These are phyloP conservation scores for Stomorhina lunata DNA, from an alignment of 2,888 invertebrate genomes.

Conservation along the genomic window DNA sequence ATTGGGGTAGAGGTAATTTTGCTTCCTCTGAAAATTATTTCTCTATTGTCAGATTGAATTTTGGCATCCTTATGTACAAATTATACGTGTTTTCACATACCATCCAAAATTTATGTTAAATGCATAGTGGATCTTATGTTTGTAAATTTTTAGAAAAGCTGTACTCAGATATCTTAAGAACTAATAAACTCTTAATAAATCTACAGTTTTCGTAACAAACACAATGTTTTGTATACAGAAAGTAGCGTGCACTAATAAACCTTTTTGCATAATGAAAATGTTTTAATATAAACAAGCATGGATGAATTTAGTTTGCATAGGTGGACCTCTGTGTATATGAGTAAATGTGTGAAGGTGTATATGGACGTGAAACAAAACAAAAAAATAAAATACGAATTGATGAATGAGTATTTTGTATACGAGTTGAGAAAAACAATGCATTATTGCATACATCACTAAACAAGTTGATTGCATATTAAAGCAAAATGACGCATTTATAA, in stretches of 20 bases:
- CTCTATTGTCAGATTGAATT: too few relatives aligned
- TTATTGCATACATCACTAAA: constrained; percentile 60
- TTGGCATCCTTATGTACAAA: too few relatives aligned
- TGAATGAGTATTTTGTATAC: neutral
- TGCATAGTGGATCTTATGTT: too few relatives aligned
- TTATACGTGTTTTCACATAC: too few relatives aligned
- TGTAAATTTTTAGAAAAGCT: too few relatives aligned
- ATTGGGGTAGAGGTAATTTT: too few relatives aligned
- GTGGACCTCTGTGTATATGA: neutral
- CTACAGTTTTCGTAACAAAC: too few relatives aligned
- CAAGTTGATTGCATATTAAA: constrained; percentile 64
- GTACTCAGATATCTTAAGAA: too few relatives aligned
- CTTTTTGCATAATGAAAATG: constrained; percentile 26
- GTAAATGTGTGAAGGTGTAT: constrained; percentile 6
- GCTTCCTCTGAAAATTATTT: too few relatives aligned
- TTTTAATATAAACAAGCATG: neutral
- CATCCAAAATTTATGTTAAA: too few relatives aligned
- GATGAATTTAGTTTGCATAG: neutral
- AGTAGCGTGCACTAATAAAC: neutral
- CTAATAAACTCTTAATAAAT: too few relatives aligned
- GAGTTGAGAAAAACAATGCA: constrained; percentile 48
- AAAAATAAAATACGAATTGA: constrained; percentile 4
- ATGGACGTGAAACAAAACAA: neutral
- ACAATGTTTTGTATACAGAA: too few relatives aligned
- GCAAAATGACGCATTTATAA: constrained; percentile 57